Conservation (phyloP, 1,140 invertebrate genomes). For the Brachionus calyciflorus region DNA sequence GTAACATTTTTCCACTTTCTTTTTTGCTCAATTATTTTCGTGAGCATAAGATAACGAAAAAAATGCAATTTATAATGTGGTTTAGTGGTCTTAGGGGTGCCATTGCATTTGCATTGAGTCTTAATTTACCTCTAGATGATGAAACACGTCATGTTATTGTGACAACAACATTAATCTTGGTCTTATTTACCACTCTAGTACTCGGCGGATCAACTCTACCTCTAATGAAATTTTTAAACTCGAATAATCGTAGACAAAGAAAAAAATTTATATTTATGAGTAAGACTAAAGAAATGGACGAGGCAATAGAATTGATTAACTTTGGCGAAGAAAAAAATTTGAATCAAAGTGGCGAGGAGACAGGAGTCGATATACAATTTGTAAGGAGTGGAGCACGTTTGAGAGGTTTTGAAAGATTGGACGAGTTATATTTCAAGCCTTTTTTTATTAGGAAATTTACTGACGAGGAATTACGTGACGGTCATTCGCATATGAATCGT, state of each 20-base stretch:
- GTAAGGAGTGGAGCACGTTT: conserved; percentile 59
- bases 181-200: conserved; percentile 87
- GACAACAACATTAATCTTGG: conserved; percentile 91
- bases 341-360: conserved; percentile 68
- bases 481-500: conserved; percentile 90
- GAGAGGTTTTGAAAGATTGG: conserved; percentile 80
- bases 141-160: conserved; percentile 92
- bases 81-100: conserved; percentile 84
- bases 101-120: conserved; percentile 91
- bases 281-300: conserved; percentile 16
- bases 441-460: conserved; percentile 91
- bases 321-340: conserved; percentile 93
- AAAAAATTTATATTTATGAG: neutral
- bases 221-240: conserved; percentile 64
- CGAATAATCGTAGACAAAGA: neutral
- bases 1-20: conserved; percentile 93
- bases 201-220: conserved; percentile 96
- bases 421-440: conserved; percentile 87
- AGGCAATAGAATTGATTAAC: conserved; percentile 85
- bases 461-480: conserved; percentile 86
- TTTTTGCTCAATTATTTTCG: conserved; percentile 89
- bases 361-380: conserved; percentile 6
- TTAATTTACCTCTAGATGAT: conserved; percentile 80
- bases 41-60: conserved; percentile 92
- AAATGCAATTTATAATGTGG: conserved; percentile 99